Evolutionary conservation across 2,888 invertebrate species (phyloP).

Genomic region (Slavum lentiscoides): DNA sequence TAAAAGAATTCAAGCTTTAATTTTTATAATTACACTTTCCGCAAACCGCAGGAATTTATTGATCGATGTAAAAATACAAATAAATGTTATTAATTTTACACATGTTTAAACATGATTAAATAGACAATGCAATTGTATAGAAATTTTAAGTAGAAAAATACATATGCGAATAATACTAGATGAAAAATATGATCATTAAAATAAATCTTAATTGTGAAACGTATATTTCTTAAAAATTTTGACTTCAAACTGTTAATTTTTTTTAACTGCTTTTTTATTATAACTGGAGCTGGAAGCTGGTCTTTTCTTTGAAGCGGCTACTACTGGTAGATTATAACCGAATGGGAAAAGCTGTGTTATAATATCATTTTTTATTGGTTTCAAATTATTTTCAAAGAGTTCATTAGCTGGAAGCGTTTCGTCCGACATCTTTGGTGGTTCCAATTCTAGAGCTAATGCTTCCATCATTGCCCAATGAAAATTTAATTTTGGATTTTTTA

Average conservation of each 20-base stretch:
- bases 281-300: not conserved
- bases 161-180: no score
- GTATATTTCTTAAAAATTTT: not conserved
- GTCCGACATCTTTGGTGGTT: conserved; percentile 26
- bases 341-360: not conserved
- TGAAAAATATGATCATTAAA: no score
- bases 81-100: no score
- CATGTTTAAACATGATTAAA: no score
- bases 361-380: conserved; percentile 37
- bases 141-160: no score
- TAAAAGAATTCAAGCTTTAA: no score
- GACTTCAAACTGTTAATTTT: not conserved
- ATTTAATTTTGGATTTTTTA: conserved; percentile 54
- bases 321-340: not conserved
- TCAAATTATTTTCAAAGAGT: conserved; percentile 39
- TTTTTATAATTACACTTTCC: no score
- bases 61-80: no score
- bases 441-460: conserved; percentile 51
- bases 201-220: not conserved
- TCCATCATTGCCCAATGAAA: conserved; percentile 54
- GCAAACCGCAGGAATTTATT: no score
- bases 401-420: conserved; percentile 42
- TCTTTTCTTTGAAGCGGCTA: conserved; percentile 24
- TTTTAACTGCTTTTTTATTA: conserved; percentile 11
- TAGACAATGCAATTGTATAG: no score